Base-by-base conservation (phyloP, 2,113 vertebrate genomes). In the Stegastes partitus region DNA sequence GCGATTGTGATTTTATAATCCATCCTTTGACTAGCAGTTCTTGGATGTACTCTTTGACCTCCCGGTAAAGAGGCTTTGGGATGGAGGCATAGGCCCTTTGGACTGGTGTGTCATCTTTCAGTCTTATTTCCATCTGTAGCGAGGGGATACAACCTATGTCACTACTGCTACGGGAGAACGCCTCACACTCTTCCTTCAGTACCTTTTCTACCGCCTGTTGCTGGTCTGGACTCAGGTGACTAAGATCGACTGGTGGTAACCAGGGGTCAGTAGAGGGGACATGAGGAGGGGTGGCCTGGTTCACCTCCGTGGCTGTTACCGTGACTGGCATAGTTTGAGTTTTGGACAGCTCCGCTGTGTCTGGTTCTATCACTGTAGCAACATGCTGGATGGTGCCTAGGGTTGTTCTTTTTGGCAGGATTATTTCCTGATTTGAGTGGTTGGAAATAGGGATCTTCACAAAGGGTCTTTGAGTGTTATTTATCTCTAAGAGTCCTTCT, bases 41-140 rank as follows among this genome's bases (percentile, higher is more conserved):
- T 6, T 34, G 31, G 31, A 34, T 34, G 31, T 34, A 34, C 5
- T 34, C 31, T 34, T 34, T 34, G 1, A 34, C 31, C 5, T 34
- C 31, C 5, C 4, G 1, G 6, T 6, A 34, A 1, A 34, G 31
- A 1, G 31, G 31, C 8, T 34, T 34, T 7, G 31, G 72, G 14
- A 68, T 59, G 2, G 69, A 68, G 0, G 37, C 18, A 23, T 79
- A 84, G 11, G 70, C 44, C 21, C n/a, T 82, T 28, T 79, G 61
- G 3, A 75, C 68, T 1, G 70, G 78, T 10, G 10, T 84, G 47
- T 82, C 63, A 42, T 82, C 78, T 21, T 66, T 73, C 12, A 50
- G 44, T 5, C 25, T 83, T 15, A 79, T 69, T 4, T 61, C 28
- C 69, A 83, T 68, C 8, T 78, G 50, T 1, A 74, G 50, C 0